These are phyloP conservation scores for Drosophila helvetica DNA, from an alignment of 2,888 invertebrate genomes.

Conservation along the genomic window DNA sequence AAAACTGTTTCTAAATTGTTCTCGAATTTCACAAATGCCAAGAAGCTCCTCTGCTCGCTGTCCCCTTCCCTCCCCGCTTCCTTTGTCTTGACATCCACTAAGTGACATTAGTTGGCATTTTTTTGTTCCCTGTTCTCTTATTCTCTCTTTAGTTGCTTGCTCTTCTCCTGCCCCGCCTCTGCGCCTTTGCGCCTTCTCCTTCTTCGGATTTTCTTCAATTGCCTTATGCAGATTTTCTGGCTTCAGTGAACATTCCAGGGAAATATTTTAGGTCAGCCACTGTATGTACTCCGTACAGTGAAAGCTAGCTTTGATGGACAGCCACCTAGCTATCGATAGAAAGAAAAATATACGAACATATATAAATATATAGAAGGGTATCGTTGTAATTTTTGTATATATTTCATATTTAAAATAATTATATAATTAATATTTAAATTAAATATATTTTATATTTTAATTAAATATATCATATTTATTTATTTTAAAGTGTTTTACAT, in stretches of 20 bases:
- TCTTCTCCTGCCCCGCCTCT: neutral
- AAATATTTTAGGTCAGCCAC: conserved; percentile 25
- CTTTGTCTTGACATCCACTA: conserved; percentile 33
- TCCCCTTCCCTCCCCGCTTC: neutral
- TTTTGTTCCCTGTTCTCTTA: conserved; percentile 20
- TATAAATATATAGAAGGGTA: too few relatives aligned
- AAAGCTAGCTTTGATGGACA: neutral
- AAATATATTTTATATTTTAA: too few relatives aligned
- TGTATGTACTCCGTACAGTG: neutral
- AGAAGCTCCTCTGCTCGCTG: too few relatives aligned
- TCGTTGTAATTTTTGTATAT: too few relatives aligned
- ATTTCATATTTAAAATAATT: too few relatives aligned
- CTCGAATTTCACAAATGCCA: conserved; percentile 56
- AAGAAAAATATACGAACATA: too few relatives aligned
- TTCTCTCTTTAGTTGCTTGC: neutral
- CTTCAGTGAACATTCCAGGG: neutral
- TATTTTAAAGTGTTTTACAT: too few relatives aligned
- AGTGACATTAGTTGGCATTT: conserved; percentile 64
- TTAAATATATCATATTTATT: too few relatives aligned
- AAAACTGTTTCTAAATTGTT: conserved; percentile 71
- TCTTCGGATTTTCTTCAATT: conserved; percentile 5
- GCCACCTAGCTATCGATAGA: neutral
- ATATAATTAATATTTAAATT: too few relatives aligned
- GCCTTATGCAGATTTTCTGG: conserved; percentile 59
- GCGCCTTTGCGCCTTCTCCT: neutral